These are phyloP conservation scores for Scomber colias DNA, from an alignment of 2,113 vertebrate species.

Conservation along the genomic window DNA sequence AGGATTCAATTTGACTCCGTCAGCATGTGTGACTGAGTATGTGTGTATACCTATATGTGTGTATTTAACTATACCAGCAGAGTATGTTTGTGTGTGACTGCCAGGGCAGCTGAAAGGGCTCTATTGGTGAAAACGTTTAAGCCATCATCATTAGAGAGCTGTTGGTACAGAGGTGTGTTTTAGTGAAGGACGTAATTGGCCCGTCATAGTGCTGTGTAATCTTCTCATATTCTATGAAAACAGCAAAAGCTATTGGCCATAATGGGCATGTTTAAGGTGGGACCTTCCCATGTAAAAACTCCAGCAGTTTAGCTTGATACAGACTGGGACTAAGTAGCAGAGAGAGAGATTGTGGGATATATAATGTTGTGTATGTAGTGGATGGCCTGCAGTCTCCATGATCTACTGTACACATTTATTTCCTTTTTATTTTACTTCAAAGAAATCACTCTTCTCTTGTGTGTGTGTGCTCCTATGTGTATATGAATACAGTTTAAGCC, in stretches of 20 bases:
- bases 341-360: constrained; percentile 11
- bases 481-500: constrained; percentile 32
- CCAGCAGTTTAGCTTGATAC: constrained; percentile 49
- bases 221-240: constrained; percentile 84
- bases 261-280: constrained; percentile 78
- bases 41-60: constrained; percentile 39
- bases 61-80: constrained; percentile 45
- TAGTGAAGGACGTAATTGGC: constrained; percentile 90
- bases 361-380: constrained; percentile 41
- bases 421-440: constrained; percentile 44
- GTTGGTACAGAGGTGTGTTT: constrained; percentile 90
- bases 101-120: constrained; percentile 84
- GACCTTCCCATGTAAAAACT: constrained; percentile 74
- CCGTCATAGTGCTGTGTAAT: constrained; percentile 87
- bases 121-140: constrained; percentile 89
- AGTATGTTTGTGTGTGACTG: constrained; percentile 65
- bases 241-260: constrained; percentile 74
- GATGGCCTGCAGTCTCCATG: constrained; percentile 42
- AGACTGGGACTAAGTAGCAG: constrained; percentile 7
- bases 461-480: not conserved
- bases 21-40: constrained; percentile 69
- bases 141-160: constrained; percentile 91
- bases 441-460: constrained; percentile 10
- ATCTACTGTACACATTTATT: constrained; percentile 37
- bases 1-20: constrained; percentile 87